phyloP scores from a whole-genome alignment of 1,140 invertebrate genomes.

The Drosophila erecta region DNA sequence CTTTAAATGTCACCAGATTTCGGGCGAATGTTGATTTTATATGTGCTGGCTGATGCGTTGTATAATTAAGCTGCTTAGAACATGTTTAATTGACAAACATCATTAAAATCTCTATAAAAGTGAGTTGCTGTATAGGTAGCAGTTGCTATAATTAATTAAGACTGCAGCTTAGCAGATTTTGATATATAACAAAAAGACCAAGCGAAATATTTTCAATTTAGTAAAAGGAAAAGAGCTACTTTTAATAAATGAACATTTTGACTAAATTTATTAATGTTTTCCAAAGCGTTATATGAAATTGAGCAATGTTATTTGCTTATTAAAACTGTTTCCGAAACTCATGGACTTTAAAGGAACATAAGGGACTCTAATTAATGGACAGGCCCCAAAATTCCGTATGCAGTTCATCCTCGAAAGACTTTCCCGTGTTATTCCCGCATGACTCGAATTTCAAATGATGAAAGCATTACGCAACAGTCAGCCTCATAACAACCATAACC shows the following conservation, averaged over 20 bases:
- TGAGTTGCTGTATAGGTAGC: neutral
- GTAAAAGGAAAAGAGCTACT: too few relatives aligned
- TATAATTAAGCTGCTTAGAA: constrained; percentile 20
- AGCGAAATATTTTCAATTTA: too few relatives aligned
- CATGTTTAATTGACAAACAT: constrained; percentile 4
- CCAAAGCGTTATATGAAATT: too few relatives aligned
- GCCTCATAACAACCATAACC: constrained; percentile 8
- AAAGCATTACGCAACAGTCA: constrained; percentile 27
- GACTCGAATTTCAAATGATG: too few relatives aligned
- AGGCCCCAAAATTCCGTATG: neutral
- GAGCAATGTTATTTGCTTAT: too few relatives aligned
- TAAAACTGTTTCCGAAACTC: too few relatives aligned
- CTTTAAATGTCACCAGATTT: constrained; percentile 32
- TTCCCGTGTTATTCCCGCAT: neutral
- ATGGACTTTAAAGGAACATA: too few relatives aligned
- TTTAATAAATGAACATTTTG: too few relatives aligned
- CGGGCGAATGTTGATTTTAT: constrained; percentile 14
- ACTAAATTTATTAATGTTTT: too few relatives aligned
- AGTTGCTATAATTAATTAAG: constrained; percentile 2
- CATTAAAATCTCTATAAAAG: constrained; percentile 13
- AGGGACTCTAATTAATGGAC: too few relatives aligned
- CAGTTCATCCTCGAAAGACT: neutral
- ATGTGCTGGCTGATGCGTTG: neutral
- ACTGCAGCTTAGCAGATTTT: too few relatives aligned
- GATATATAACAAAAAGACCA: too few relatives aligned